Percentiles rank a stretch among this genome's conserved stretches.
Conservation (phyloP, 1,140 invertebrate genomes). For the Hyles vespertilio region DNA sequence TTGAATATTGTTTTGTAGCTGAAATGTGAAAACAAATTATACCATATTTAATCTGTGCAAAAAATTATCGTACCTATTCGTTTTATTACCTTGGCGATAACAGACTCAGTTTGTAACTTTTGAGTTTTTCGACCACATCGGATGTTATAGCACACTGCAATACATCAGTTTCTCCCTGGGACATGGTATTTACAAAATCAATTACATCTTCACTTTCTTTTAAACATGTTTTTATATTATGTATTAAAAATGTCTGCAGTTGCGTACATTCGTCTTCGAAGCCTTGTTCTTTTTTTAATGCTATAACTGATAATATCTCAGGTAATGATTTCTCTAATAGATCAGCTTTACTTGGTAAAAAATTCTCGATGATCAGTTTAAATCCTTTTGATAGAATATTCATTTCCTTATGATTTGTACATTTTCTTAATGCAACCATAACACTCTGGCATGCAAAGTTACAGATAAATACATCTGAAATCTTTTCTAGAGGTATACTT, state of each 20-base stretch:
- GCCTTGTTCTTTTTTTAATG: conserved; percentile 41
- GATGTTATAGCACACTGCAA: conserved; percentile 11
- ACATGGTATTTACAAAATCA: conserved; percentile 36
- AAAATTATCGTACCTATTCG: not conserved
- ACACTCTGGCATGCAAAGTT: conserved; percentile 53
- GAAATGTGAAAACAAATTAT: conserved; percentile 20
- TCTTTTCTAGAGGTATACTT: conserved; percentile 39
- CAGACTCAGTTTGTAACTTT: conserved; percentile 32
- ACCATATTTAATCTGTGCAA: not conserved
- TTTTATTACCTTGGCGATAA: conserved; percentile 40
- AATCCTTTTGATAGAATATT: conserved; percentile 35
- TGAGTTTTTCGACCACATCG: conserved; percentile 37
- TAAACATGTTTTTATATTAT: conserved; percentile 41
- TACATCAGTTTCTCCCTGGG: conserved; percentile 19
- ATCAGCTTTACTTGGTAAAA: conserved; percentile 31
- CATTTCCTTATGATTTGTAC: conserved; percentile 32
- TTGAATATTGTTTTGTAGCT: conserved; percentile 44
- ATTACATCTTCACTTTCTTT: conserved; percentile 42
- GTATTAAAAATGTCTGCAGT: conserved; percentile 38
- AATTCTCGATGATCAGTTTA: conserved; percentile 35
- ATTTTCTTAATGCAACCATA: conserved; percentile 40
- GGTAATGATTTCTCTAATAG: conserved; percentile 38
- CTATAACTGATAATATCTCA: conserved; percentile 40
- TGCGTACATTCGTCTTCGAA: conserved; percentile 28
- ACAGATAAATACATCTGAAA: conserved; percentile 51